These are phyloP conservation scores for Buphagus erythrorhynchus DNA, from an alignment of 2,797 vertebrate species.

Conservation along the genomic window DNA sequence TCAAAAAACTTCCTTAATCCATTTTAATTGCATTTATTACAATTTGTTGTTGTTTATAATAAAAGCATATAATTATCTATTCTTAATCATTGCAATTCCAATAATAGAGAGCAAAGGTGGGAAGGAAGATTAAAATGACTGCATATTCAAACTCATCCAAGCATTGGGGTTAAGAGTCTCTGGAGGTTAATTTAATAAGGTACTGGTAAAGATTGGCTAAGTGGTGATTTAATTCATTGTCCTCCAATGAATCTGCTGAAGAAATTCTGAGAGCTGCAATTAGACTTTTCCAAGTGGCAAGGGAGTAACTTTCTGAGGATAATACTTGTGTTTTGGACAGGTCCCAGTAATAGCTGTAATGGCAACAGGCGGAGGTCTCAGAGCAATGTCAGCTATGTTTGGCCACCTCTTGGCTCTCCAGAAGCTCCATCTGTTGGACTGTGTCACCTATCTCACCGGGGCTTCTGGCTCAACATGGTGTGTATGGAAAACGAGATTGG, in stretches of 20 bases:
- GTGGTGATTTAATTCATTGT: not conserved
- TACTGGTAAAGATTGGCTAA: not conserved
- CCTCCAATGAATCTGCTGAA: not conserved
- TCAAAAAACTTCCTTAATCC: not conserved
- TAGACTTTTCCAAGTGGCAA: not conserved
- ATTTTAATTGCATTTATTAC: not conserved
- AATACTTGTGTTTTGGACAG: constrained; percentile 70
- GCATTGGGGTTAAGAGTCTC: not conserved
- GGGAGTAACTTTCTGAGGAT: not conserved
- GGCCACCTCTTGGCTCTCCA: constrained; percentile 84
- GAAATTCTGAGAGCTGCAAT: not conserved
- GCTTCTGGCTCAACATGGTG: constrained; percentile 90
- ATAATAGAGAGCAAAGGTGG: not conserved
- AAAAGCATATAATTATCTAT: not conserved
- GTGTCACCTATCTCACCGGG: constrained; percentile 82
- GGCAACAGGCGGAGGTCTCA: constrained; percentile 85
- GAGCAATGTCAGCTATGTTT: constrained; percentile 85
- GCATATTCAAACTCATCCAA: not conserved
- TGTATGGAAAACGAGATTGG: not conserved
- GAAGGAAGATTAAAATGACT: not conserved
- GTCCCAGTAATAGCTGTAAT: constrained; percentile 84
- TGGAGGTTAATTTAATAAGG: not conserved
- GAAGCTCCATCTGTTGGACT: constrained; percentile 82
- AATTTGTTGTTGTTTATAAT: not conserved
- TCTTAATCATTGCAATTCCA: not conserved